These are phyloP conservation scores for Hycleus phaleratus DNA, from an alignment of 1,140 invertebrate species.

Conservation along the genomic window DNA sequence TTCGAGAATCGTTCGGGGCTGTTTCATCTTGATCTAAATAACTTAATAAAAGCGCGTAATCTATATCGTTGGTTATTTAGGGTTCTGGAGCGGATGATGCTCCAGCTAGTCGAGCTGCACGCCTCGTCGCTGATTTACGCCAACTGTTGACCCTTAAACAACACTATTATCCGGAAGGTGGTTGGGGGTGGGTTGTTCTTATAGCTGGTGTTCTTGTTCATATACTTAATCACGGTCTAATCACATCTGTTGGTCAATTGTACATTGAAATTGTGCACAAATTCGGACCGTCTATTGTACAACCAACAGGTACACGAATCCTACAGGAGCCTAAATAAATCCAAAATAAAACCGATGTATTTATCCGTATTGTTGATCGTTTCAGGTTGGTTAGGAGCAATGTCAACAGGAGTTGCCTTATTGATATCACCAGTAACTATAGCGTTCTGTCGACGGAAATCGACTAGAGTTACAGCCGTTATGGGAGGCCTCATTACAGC, in stretches of 20 bases:
- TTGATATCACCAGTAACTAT: constrained; percentile 77
- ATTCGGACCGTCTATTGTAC: constrained; percentile 43
- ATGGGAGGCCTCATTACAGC: constrained; percentile 79
- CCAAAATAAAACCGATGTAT: not conserved
- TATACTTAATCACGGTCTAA: constrained; percentile 54
- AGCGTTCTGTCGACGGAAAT: constrained; percentile 76
- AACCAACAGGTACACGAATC: constrained; percentile 45
- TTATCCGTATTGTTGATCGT: constrained; percentile 25
- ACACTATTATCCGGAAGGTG: constrained; percentile 68
- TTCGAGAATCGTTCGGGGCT: no score
- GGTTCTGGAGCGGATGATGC: constrained; percentile 34
- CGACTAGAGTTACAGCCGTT: constrained; percentile 78
- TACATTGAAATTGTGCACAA: constrained; percentile 45
- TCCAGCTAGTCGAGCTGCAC: constrained; percentile 33
- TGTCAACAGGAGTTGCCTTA: constrained; percentile 73
- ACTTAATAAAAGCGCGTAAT: no score
- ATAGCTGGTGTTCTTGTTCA: constrained; percentile 53
- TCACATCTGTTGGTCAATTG: constrained; percentile 51
- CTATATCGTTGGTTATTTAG: constrained; percentile 5
- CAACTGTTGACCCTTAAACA: constrained; percentile 55
- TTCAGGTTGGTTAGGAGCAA: constrained; percentile 75
- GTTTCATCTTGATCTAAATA: no score
- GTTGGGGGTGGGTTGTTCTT: constrained; percentile 66
- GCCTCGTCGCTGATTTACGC: constrained; percentile 46
- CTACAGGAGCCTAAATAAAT: not conserved